Base-by-base conservation (phyloP, 2,888 invertebrate genomes). In the Flabesymbios commensalis region DNA sequence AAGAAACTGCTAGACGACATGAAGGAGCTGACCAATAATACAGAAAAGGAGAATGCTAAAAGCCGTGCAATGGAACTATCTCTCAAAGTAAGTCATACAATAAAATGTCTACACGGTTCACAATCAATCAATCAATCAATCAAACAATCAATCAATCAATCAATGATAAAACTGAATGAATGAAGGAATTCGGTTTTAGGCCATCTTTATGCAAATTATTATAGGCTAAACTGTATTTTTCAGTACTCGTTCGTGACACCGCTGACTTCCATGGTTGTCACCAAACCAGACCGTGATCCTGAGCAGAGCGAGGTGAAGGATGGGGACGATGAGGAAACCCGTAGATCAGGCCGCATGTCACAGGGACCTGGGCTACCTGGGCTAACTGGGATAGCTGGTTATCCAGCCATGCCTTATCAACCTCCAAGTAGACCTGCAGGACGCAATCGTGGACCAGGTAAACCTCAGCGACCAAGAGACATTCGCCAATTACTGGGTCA, bases 191-290 rank as follows among this genome's bases (percentile, higher is more conserved):
- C 45, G 10, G 19, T 22, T 17, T 45, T 7, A 14, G 14, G 10
- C 10, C 39, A 14, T 36, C n/a, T 14, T 36, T 36, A 36, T 36
- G 39, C 39, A 36, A 36, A 36, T 36, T n/a, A 36, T n/a, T 36
- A 36, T 14, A 36, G n/a, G 10, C n/a, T 14, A 36, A 36, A 14
- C 19, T 53, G 22, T 39, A 17, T 48, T 36, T 72, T 69, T 5
- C 72, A 78, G 87, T 89, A 89, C 72, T 85, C 86, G 43, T 89
- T 90, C 76, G 89, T 90, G n/a, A 89, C 89, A 0, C 87, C 88
- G 4, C 45, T 66, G 36, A 64, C 64, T 5, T 67, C 64, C 14
- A 64, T 67, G 64, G 64, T 64, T 28, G 57, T 67, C 19, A 45
- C 43, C 3, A 54, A 59, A 26, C 64, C 64, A 14, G 61, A 63